Evolutionary conservation across 1,140 invertebrate genomes (phyloP), one percentile per base, ranked within the genome.

Genomic region (Polypedilum vanderplanki): DNA sequence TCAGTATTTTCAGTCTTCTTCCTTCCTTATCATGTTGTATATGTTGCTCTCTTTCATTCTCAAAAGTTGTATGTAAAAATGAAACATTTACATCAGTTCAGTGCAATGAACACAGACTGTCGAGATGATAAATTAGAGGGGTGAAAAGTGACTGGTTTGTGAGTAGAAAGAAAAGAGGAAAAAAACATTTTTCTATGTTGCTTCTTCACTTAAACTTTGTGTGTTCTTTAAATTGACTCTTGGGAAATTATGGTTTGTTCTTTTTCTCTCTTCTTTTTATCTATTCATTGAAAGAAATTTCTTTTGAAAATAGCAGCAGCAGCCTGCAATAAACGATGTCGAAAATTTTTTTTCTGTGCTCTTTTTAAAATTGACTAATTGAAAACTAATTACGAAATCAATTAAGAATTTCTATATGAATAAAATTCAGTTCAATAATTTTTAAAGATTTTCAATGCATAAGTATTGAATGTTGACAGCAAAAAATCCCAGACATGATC

Each of bases 381-480:
- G 65, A 22, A 70, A 70, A 70, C 17, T 70, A 70, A 70, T 70
- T 70, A 70, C 65, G 20, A 20, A 70, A 70, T 70, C 65, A 70
- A 70, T 70, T 70, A 18, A 17, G n/a, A 1, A 57, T 57, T 57
- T 33, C 24, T 33, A 33, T 33, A 33, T 5, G n/a, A 33, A 33
- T 33, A 33, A 33, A 33, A 33, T 5, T 33, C 24, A 33, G 5
- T 33, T 33, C 1, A 5, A 5, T 3, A 33, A 33, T 33, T 33
- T 33, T 33, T 33, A 33, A 3, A 3, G 24, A 33, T 33, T 33
- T 33, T 33, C 1, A 33, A 33, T n/a, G n/a, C n/a, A n/a, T n/a
- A n/a, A n/a, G n/a, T n/a, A n/a, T n/a, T n/a, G n/a, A n/a, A n/a
- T n/a, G n/a, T n/a, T n/a, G n/a, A n/a, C n/a, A n/a, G n/a, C n/a